Evolutionary conservation across 2,113 vertebrate species (phyloP), one percentile per base, ranked within the genome.

Genomic region (Cercocebus atys): DNA sequence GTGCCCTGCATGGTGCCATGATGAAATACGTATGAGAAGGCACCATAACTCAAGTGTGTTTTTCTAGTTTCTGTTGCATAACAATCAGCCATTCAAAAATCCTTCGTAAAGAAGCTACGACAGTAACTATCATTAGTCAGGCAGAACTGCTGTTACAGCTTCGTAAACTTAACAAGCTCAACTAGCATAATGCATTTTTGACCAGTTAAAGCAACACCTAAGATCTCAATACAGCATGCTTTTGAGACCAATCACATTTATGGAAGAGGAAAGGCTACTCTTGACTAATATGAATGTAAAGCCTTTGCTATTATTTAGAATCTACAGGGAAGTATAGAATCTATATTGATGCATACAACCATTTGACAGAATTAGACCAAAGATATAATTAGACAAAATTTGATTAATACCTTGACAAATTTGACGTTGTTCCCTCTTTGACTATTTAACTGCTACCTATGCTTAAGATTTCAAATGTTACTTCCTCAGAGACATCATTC

Each of bases 171-270:
- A 87, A 91, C 79, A 72, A 95, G 81, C 50, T 92, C 92, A 85
- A 68, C 75, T 5, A 79, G 88, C 40, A 97, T 22, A 66, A 92
- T n/a, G 57, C 85, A 75, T 50, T 93, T 96, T 76, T 64, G 72
- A 87, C 35, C 43, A 64, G 83, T 70, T 47, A 93, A 95, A 86
- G 85, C 73, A 73, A 52, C 66, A 52, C 22, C 68, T 70, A 91
- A 57, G 20, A 66, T 38, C 90, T 76, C 75, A 88, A 70, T 18
- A 72, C 6, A 12, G 32, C n/a, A 27, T 64, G 38, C 83, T 90
- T 94, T 92, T 40, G 84, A 94, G 78, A 95, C 32, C 88, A 90
- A 96, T 79, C 73, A 83, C 8, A 70, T 86, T 94, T 95, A 83
- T 5, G 7, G 81, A 93, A 52, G 22, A 88, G 47, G 81, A 92